Conservation (phyloP, 1,140 invertebrate species). For the Drosophila eugracilis region DNA sequence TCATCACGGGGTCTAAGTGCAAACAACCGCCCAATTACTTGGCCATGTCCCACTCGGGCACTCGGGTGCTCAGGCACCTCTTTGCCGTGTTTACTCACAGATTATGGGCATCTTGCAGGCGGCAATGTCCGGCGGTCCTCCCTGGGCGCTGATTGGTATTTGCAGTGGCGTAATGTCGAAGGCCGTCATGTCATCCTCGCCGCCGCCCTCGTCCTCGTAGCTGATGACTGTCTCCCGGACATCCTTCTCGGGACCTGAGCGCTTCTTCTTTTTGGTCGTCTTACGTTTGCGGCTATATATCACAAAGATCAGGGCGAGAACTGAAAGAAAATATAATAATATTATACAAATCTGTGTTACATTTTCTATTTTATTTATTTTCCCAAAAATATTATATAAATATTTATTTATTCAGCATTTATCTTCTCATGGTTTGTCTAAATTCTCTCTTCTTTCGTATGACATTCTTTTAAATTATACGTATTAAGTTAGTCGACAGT, state of each 20-base stretch:
- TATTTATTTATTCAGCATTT: too few species aligned
- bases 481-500: not conserved
- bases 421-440: too few species aligned
- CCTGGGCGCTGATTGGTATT: conserved; percentile 93
- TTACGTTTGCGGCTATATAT: conserved; percentile 96
- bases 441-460: not conserved
- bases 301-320: conserved; percentile 96
- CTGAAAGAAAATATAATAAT: conserved; percentile 88
- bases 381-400: too few species aligned
- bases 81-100: conserved; percentile 88
- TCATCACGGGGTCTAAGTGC: conserved; percentile 86
- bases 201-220: conserved; percentile 98
- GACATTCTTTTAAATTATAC: not conserved
- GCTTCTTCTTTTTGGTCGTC: conserved; percentile 94
- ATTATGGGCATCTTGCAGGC: conserved; percentile 89
- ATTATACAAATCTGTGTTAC: too few species aligned
- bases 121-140: conserved; percentile 90
- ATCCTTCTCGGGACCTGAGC: conserved; percentile 98
- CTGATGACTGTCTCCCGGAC: conserved; percentile 99
- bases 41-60: conserved; percentile 7
- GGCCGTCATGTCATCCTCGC: conserved; percentile 99
- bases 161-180: conserved; percentile 98
- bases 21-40: conserved; percentile 35
- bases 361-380: too few species aligned
- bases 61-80: not conserved